Evolutionary conservation across 2,113 vertebrate genomes (phyloP).

Genomic region (Glareola pratincola): DNA sequence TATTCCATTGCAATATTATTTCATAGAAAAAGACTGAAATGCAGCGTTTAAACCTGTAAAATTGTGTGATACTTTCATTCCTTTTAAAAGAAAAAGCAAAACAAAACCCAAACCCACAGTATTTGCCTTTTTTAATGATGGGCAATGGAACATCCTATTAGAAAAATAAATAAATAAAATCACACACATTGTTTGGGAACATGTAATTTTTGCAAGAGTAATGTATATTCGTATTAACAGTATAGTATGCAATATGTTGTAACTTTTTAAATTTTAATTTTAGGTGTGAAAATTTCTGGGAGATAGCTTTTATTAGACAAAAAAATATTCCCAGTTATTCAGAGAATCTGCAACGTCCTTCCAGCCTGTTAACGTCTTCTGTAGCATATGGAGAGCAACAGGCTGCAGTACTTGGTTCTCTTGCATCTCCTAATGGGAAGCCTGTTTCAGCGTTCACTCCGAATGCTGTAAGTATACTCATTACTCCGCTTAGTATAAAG

Average conservation of each 20-base stretch:
- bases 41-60: background rate
- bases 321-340: slow-evolving; percentile 66
- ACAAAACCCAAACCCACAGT: background rate
- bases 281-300: slow-evolving; percentile 86
- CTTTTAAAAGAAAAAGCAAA: background rate
- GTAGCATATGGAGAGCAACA: slow-evolving; percentile 55
- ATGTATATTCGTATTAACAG: background rate
- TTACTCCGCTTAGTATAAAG: slow-evolving; percentile 55
- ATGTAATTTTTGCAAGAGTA: background rate
- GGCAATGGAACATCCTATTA: background rate
- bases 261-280: background rate
- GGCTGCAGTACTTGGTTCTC: background rate
- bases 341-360: slow-evolving; percentile 71
- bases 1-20: background rate
- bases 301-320: slow-evolving; percentile 89
- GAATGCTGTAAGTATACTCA: slow-evolving; percentile 63
- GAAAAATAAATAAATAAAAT: background rate
- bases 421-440: slow-evolving; percentile 21
- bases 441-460: slow-evolving; percentile 50
- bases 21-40: background rate
- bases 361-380: slow-evolving; percentile 48
- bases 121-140: background rate
- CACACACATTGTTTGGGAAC: background rate
- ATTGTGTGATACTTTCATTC: background rate
- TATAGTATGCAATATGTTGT: background rate